Conservation (phyloP, 2,888 invertebrate genomes). For the Clusia tigrina region DNA sequence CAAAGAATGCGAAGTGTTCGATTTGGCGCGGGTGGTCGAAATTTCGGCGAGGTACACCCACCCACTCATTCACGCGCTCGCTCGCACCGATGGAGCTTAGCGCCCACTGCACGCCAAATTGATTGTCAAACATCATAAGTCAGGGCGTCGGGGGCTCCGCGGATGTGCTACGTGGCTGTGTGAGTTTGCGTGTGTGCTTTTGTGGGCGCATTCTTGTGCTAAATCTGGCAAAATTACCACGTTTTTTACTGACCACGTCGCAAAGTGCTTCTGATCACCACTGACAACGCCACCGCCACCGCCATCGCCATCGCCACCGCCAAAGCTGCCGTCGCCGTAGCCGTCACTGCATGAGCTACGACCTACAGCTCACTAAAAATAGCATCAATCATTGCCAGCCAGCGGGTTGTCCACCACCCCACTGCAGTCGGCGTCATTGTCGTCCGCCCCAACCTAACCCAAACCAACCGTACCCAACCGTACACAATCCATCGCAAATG, state of each 20-base stretch:
- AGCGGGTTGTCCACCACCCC: background rate
- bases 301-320: no score
- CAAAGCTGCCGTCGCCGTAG: no score
- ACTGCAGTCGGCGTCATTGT: background rate
- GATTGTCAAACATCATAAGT: background rate
- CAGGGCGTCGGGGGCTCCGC: background rate
- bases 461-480: no score
- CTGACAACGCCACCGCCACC: no score
- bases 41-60: constrained; percentile 1
- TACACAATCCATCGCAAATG: no score
- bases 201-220: constrained; percentile 2
- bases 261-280: background rate
- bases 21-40: background rate
- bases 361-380: background rate
- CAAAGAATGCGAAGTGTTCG: constrained; percentile 10
- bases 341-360: no score
- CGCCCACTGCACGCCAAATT: background rate
- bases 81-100: background rate
- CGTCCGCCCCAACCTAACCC: background rate
- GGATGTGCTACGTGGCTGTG: no score
- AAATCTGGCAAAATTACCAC: background rate
- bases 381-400: background rate
- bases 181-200: background rate
- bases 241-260: background rate
- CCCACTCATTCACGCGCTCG: background rate